Evolutionary conservation across 1,140 invertebrate genomes (phyloP).

Genomic region (Penaeus indicus): DNA sequence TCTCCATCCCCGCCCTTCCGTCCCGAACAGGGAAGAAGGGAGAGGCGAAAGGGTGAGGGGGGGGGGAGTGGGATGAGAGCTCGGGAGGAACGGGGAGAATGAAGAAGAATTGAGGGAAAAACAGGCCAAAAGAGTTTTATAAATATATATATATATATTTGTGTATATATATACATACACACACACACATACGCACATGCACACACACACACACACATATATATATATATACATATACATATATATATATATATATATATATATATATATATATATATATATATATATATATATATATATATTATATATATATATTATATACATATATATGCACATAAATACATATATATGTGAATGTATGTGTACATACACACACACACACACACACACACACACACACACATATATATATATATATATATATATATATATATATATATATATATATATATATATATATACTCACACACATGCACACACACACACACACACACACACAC

Average conservation of each 20-base stretch:
- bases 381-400: not conserved
- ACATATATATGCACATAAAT: not conserved
- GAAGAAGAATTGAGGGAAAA: not conserved
- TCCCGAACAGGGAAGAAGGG: too few species aligned
- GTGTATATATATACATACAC: constrained; percentile 1
- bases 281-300: constrained; percentile 10
- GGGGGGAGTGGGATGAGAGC: not conserved
- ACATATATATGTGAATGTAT: constrained; percentile 20
- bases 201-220: not conserved
- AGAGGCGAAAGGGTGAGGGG: too few species aligned
- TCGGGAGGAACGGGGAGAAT: not conserved
- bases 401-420: constrained; percentile 21
- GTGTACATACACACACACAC: constrained; percentile 6
- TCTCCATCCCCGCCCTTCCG: too few species aligned
- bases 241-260: constrained; percentile 22
- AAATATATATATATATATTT: not conserved
- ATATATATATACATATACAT: not conserved
- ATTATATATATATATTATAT: not conserved
- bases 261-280: constrained; percentile 26
- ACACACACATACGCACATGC: not conserved
- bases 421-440: constrained; percentile 17
- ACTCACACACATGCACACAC: not conserved
- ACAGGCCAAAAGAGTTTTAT: not conserved
- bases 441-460: not conserved
- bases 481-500: not conserved